Evolutionary conservation across 1,140 invertebrate genomes (phyloP).

Genomic region (Drosophila littoralis): DNA sequence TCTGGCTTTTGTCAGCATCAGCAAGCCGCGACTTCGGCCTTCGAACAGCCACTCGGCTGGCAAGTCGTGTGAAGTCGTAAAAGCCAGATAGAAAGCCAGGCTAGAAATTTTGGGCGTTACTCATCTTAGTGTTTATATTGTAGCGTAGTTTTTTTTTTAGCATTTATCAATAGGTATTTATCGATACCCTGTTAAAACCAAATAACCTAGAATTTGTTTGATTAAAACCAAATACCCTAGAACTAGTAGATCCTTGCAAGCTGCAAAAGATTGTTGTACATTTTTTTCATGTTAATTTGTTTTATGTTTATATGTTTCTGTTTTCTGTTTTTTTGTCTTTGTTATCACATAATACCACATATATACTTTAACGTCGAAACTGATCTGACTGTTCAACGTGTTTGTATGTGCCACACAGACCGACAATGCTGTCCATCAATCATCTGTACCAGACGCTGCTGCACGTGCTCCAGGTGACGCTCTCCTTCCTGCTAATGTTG

Average conservation of each 20-base stretch:
- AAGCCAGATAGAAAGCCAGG: no score
- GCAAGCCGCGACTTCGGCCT: no score
- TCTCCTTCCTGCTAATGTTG: slow-evolving; percentile 98
- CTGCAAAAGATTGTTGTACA: background rate
- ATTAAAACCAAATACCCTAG: no score
- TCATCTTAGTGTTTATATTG: no score
- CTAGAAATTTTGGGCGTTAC: no score
- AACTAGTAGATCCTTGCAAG: background rate
- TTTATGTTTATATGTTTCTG: slow-evolving; percentile 17
- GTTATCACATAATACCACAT: background rate
- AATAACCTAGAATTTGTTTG: background rate
- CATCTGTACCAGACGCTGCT: slow-evolving; percentile 95
- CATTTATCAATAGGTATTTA: background rate
- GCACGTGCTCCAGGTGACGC: slow-evolving; percentile 94
- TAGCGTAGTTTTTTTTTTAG: no score
- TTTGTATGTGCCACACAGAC: slow-evolving; percentile 85
- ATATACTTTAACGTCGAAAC: no score
- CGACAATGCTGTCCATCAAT: slow-evolving; percentile 90
- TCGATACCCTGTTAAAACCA: background rate
- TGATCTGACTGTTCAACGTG: background rate
- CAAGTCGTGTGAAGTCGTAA: no score
- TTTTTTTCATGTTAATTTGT: slow-evolving; percentile 12
- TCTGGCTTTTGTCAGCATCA: no score
- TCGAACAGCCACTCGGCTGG: no score
- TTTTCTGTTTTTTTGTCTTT: slow-evolving; percentile 17